phyloP scores from a whole-genome alignment of 2,797 vertebrate species.

The Rhinoraja longicauda region DNA sequence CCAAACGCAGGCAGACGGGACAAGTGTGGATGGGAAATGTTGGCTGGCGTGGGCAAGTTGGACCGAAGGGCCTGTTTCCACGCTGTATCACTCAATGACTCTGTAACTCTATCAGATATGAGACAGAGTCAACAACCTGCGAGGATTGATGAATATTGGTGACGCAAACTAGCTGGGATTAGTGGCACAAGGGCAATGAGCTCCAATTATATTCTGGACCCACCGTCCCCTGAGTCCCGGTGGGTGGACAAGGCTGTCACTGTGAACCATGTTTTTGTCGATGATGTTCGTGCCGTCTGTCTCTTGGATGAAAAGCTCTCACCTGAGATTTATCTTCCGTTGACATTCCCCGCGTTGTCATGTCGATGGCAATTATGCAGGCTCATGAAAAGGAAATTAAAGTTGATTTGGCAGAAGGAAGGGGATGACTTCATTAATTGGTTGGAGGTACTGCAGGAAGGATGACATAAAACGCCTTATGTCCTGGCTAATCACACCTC shows the following conservation, averaged over 20 bases:
- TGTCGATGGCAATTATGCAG: slow-evolving; percentile 12
- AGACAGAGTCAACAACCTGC: not conserved
- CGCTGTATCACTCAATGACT: too few relatives aligned
- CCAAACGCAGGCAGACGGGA: too few relatives aligned
- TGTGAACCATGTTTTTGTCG: not conserved
- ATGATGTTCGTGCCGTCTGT: not conserved
- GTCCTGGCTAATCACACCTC: not conserved
- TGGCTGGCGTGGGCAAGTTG: too few relatives aligned
- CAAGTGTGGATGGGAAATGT: too few relatives aligned
- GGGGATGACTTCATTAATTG: not conserved
- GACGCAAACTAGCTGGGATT: not conserved
- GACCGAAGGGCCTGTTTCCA: too few relatives aligned
- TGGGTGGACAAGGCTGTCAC: not conserved
- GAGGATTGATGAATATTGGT: not conserved
- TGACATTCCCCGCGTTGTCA: not conserved
- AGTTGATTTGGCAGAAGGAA: not conserved
- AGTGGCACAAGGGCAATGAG: not conserved
- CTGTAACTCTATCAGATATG: not conserved
- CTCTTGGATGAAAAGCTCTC: not conserved
- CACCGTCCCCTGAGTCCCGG: not conserved
- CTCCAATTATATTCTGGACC: not conserved
- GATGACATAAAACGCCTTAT: not conserved
- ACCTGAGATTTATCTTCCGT: not conserved
- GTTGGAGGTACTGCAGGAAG: not conserved
- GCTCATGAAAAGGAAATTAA: slow-evolving; percentile 1